These are phyloP conservation scores for Gymnocypris eckloni DNA, from an alignment of 2,797 vertebrate species.

Conservation along the genomic window DNA sequence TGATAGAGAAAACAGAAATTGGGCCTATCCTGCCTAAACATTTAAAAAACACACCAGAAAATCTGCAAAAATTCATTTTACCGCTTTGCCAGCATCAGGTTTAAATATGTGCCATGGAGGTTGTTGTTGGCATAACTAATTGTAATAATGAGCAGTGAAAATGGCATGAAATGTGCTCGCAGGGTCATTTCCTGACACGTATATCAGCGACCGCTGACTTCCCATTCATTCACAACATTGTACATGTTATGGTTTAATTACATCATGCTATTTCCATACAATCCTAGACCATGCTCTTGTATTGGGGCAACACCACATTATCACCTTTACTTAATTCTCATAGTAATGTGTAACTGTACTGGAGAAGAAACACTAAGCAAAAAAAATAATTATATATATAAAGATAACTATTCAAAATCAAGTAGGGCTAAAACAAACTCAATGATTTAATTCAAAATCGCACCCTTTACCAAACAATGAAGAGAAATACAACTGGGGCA, in stretches of 20 bases:
- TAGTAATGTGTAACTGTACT: neutral
- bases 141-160: neutral
- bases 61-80: conserved; percentile 39
- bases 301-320: conserved; percentile 12
- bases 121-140: conserved; percentile 17
- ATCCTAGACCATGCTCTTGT: neutral
- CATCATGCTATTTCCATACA: neutral
- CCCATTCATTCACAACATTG: neutral
- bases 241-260: conserved; percentile 4
- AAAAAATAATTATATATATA: conserved; percentile 17
- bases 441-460: neutral
- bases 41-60: conserved; percentile 45
- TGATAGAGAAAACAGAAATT: conserved; percentile 25
- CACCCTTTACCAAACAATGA: conserved; percentile 10
- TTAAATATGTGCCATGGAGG: conserved; percentile 48
- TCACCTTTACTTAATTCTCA: neutral
- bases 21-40: conserved; percentile 41
- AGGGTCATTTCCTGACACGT: neutral
- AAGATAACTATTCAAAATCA: conserved; percentile 1
- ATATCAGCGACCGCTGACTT: neutral
- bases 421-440: conserved; percentile 43
- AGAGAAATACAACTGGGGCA: conserved; percentile 33
- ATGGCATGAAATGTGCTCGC: conserved; percentile 6
- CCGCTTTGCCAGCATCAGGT: conserved; percentile 8
- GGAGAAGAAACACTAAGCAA: conserved; percentile 15